Evolutionary conservation across 64 coral and sea anemone species (phyloP).

Genomic region (Pachyseris speciosa): DNA sequence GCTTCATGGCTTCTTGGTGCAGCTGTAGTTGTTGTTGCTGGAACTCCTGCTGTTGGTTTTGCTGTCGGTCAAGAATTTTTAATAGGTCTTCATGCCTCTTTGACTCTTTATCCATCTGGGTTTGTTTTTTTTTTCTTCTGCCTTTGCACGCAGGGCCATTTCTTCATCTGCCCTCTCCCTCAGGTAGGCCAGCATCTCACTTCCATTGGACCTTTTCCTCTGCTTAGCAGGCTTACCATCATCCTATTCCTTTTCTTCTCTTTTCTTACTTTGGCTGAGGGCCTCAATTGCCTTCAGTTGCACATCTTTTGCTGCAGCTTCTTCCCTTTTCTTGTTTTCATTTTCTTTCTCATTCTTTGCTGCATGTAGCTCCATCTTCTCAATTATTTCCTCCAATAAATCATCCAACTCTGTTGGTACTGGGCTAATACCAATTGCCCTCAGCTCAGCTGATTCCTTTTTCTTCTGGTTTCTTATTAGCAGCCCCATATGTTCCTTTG

Average conservation of each 20-base stretch:
- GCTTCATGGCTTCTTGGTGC: neutral
- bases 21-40: neutral
- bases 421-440: no score
- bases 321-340: slow-evolving; percentile 66
- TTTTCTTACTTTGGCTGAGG: slow-evolving; percentile 54
- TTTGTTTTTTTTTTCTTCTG: slow-evolving; percentile 58
- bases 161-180: slow-evolving; percentile 31
- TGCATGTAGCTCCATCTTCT: slow-evolving; percentile 55
- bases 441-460: no score
- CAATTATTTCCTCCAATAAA: slow-evolving; percentile 42
- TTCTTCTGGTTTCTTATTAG: no score
- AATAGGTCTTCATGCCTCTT: neutral
- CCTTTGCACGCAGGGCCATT: slow-evolving; percentile 41
- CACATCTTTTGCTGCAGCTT: slow-evolving; percentile 41
- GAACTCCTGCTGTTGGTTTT: neutral
- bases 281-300: neutral
- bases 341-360: slow-evolving; percentile 64
- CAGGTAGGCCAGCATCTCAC: slow-evolving; percentile 47
- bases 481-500: no score
- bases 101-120: slow-evolving; percentile 3
- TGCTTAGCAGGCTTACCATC: slow-evolving; percentile 32
- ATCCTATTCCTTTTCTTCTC: slow-evolving; percentile 34
- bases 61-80: neutral
- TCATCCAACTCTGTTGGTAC: no score
- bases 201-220: slow-evolving; percentile 33